Percentiles rank a stretch among this genome's conserved stretches.
Conservation (phyloP, 2,797 vertebrate species). For the Anomalospiza imberbis region DNA sequence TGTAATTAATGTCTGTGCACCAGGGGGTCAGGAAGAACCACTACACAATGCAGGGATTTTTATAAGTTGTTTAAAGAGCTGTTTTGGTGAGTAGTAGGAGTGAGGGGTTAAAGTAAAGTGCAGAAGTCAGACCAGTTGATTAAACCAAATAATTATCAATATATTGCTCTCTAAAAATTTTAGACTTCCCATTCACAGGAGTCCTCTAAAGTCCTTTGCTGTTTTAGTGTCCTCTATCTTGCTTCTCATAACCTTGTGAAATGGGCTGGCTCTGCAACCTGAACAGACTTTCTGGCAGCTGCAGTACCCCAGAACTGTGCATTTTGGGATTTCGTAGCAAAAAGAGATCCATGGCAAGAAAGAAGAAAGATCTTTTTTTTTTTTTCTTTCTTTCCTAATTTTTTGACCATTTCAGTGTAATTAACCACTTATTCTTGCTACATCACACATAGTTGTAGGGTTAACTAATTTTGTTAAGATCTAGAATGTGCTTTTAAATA, state of each 20-base stretch:
- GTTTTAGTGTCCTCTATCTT: background rate
- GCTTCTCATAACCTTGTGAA: slow-evolving; percentile 2
- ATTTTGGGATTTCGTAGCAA: background rate
- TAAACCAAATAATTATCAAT: background rate
- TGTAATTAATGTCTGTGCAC: background rate
- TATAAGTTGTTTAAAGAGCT: background rate
- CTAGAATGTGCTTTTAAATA: slow-evolving; percentile 31
- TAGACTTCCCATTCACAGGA: background rate
- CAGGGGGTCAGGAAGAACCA: background rate
- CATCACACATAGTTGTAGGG: background rate
- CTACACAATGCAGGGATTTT: background rate
- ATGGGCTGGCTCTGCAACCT: background rate
- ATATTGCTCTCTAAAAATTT: background rate
- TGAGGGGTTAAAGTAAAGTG: background rate
- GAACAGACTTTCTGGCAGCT: slow-evolving; percentile 27
- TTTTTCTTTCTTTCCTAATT: background rate
- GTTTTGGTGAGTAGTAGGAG: background rate
- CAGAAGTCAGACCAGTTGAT: background rate
- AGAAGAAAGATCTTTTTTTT: background rate
- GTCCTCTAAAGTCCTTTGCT: background rate
- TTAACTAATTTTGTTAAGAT: slow-evolving; percentile 49
- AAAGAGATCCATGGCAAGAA: background rate
- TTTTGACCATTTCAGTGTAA: background rate
- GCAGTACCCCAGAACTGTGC: background rate
- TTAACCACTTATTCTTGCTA: background rate